A percentile compares a stretch with the other conserved stretches of the same genome.
Conservation (phyloP, 2,888 invertebrate genomes). For the Lepidochrysops patricia region DNA sequence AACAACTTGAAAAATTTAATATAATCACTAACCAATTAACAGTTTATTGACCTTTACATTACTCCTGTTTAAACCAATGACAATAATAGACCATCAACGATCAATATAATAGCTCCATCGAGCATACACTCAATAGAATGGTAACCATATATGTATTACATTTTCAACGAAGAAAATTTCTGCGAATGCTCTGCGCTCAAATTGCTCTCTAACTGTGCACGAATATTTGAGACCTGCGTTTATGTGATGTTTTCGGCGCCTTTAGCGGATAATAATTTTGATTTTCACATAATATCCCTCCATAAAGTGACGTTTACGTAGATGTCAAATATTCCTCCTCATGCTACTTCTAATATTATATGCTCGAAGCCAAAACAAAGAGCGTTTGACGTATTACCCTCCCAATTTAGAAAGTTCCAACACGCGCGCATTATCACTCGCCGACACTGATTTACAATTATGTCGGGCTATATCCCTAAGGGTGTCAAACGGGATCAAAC, state of each 20-base stretch:
- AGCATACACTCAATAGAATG: too few relatives aligned
- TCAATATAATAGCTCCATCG: not conserved
- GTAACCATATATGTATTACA: too few relatives aligned
- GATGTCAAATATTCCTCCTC: too few relatives aligned
- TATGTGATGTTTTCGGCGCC: too few relatives aligned
- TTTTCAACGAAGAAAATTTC: too few relatives aligned
- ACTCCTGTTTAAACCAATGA: not conserved
- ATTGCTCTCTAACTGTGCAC: too few relatives aligned
- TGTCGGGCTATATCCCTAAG: constrained; percentile 41
- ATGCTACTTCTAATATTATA: too few relatives aligned
- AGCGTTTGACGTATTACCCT: constrained; percentile 4
- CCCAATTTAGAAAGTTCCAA: not conserved
- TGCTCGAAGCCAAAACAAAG: not conserved
- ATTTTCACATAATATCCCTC: too few relatives aligned
- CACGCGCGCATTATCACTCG: constrained; percentile 39
- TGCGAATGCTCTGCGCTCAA: too few relatives aligned
- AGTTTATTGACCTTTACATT: not conserved
- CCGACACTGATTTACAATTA: constrained; percentile 60
- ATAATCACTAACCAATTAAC: not conserved
- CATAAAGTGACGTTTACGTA: too few relatives aligned
- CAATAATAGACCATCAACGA: not conserved
- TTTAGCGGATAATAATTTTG: too few relatives aligned
- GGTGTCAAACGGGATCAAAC: constrained; percentile 19
- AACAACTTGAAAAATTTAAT: not conserved
- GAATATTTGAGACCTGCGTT: too few relatives aligned